phyloP scores from a whole-genome alignment of 2,888 invertebrate species.

The Carcina quercana region DNA sequence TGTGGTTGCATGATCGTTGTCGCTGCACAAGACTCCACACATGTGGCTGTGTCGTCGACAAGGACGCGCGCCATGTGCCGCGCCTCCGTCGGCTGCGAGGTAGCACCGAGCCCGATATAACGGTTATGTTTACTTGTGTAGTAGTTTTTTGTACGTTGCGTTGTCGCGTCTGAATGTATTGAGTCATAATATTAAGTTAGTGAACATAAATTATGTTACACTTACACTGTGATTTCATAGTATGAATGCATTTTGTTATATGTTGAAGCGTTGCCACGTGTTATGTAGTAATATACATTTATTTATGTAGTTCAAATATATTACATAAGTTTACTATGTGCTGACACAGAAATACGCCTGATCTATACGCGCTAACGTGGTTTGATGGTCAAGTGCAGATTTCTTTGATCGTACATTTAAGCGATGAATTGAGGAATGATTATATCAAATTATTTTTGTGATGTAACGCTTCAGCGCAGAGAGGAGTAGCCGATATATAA shows the following conservation, averaged over 20 bases:
- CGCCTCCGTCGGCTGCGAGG: slow-evolving; percentile 28
- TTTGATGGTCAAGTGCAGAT: too few species aligned
- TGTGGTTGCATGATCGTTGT: too few species aligned
- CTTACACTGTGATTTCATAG: slow-evolving; percentile 68
- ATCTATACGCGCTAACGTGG: too few species aligned
- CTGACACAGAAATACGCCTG: too few species aligned
- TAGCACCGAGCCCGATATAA: too few species aligned
- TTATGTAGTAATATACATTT: background rate
- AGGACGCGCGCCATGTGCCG: too few species aligned
- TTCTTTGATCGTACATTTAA: too few species aligned
- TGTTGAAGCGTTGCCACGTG: slow-evolving; percentile 36
- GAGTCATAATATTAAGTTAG: slow-evolving; percentile 67
- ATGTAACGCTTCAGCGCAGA: slow-evolving; percentile 64
- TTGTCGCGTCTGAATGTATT: slow-evolving; percentile 53
- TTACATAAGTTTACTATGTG: too few species aligned
- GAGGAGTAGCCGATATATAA: slow-evolving; percentile 60
- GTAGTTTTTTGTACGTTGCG: slow-evolving; percentile 49
- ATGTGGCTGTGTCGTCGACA: too few species aligned
- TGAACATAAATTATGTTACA: slow-evolving; percentile 61
- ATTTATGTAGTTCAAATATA: background rate
- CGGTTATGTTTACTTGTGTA: slow-evolving; percentile 38
- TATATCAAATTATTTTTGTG: slow-evolving; percentile 41
- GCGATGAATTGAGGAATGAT: slow-evolving; percentile 14
- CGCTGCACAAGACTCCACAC: too few species aligned
- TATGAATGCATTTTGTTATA: slow-evolving; percentile 60